A percentile compares a stretch with the other conserved stretches of the same genome.
Conservation (phyloP, 2,888 invertebrate species). For the Agrotis segetum region DNA sequence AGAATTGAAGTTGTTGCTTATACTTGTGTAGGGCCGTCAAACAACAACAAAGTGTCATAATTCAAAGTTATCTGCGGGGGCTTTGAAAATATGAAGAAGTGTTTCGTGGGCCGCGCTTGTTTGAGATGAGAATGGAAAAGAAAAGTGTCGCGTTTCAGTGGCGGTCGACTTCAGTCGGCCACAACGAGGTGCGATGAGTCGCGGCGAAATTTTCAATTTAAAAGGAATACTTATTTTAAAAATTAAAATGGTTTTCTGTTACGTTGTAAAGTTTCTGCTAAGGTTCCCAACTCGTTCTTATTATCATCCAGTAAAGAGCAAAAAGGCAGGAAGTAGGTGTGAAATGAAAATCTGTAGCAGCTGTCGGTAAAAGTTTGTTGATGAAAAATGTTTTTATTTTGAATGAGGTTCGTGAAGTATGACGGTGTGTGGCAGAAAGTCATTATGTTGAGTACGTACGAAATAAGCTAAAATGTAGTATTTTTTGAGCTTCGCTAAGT, state of each 20-base stretch:
- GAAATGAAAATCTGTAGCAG: slow-evolving; percentile 2
- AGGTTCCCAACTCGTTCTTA: slow-evolving; percentile 26
- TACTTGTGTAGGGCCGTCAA: slow-evolving; percentile 70
- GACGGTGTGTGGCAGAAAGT: slow-evolving; percentile 8
- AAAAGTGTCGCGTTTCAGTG: slow-evolving; percentile 65
- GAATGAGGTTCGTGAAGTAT: background rate
- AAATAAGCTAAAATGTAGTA: slow-evolving; percentile 41
- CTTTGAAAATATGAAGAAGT: slow-evolving; percentile 65
- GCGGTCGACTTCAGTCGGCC: slow-evolving; percentile 34
- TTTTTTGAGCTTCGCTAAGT: slow-evolving; percentile 49
- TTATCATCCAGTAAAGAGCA: background rate
- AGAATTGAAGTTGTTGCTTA: slow-evolving; percentile 60
- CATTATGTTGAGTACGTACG: slow-evolving; percentile 38
- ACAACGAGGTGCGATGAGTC: slow-evolving; percentile 10
- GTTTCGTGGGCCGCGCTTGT: slow-evolving; percentile 54
- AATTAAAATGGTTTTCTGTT: slow-evolving; percentile 39
- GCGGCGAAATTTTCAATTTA: slow-evolving; percentile 37
- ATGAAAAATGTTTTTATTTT: slow-evolving; percentile 17
- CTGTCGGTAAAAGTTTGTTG: background rate
- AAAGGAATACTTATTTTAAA: slow-evolving; percentile 35
- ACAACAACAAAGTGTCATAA: slow-evolving; percentile 78
- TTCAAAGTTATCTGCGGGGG: slow-evolving; percentile 72
- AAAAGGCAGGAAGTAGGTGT: background rate
- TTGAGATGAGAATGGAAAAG: slow-evolving; percentile 61
- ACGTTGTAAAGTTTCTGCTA: slow-evolving; percentile 12